Base-by-base conservation (phyloP, 2,113 vertebrate species). In the Gymnobelideus leadbeateri region DNA sequence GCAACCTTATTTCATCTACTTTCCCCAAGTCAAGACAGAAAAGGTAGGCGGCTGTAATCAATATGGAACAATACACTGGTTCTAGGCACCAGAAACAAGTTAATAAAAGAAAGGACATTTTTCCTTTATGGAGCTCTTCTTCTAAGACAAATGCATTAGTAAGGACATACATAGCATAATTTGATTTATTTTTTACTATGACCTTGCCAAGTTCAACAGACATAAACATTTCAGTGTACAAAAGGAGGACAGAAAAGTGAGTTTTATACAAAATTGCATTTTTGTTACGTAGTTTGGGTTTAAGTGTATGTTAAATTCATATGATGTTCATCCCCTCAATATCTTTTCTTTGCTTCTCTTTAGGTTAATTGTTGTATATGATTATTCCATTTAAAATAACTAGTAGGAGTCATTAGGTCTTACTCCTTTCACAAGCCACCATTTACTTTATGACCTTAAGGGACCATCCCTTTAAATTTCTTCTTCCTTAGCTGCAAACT, bases 1-100 rank as follows among this genome's bases (percentile, higher is more conserved):
- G 95, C 99, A 99, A 96, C 99, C 99, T 0, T 99, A 99, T 96
- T 99, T 99, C 98, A 99, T 99, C 98, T 99, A 99, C 96, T 99
- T 99, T 91, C 99, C 99, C 37, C 99, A 99, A 97, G 91, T 2
- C 50, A 96, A 97, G 95, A 92, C 97, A 0, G 11, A 98, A 23
- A 0, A 1, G 98, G 99, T 98, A 68, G 37, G 2, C 84, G 8
- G n/a, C 8, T 54, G 8, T 91, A 21, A 84, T 93, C 91, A 84
- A 23, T 84, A 43, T 43, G 43, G 91, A 92, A 90, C 90, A 25
- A 26, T 8, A 55, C 37, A n/a, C 37, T 84, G 6, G n/a, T 84
- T 84, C n/a, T 43, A 23, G 68, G 37, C 43, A 43, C n/a, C 68
- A 51, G 89, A 54, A 92, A 31, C 52, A 91, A 7, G 19, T 51